phyloP scores from a whole-genome alignment of 1,140 invertebrate species.

The Eriocheir sinensis region DNA sequence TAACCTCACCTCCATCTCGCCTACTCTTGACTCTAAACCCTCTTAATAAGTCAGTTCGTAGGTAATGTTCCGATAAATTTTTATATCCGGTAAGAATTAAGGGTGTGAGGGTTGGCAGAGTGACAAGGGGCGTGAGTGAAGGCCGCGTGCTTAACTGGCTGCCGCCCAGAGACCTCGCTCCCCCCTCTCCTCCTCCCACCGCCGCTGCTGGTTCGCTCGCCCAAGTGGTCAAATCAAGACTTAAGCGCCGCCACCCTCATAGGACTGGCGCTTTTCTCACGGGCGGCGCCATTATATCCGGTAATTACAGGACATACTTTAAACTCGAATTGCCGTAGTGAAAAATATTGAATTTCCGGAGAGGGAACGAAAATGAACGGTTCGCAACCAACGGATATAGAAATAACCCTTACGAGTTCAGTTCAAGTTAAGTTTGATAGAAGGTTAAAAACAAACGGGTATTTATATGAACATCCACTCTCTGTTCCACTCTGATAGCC shows the following conservation, averaged over 20 bases:
- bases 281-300: too few relatives aligned
- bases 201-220: background rate
- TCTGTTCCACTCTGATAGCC: too few relatives aligned
- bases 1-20: background rate
- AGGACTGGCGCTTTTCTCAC: too few relatives aligned
- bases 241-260: background rate
- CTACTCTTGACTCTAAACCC: background rate
- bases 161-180: background rate
- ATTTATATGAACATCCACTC: too few relatives aligned
- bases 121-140: constrained; percentile 4
- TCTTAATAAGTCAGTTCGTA: background rate
- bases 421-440: too few relatives aligned
- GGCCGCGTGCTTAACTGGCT: background rate
- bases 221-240: constrained; percentile 14
- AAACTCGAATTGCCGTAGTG: too few relatives aligned
- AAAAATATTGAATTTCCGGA: too few relatives aligned
- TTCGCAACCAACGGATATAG: too few relatives aligned
- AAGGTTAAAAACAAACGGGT: too few relatives aligned
- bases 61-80: background rate
- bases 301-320: too few relatives aligned
- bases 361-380: too few relatives aligned
- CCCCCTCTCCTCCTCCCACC: background rate
- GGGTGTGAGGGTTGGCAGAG: background rate
- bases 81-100: constrained; percentile 4
- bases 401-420: too few relatives aligned